Conservation (phyloP, 1,140 invertebrate species). For the Yoshiicerus persimilis region DNA sequence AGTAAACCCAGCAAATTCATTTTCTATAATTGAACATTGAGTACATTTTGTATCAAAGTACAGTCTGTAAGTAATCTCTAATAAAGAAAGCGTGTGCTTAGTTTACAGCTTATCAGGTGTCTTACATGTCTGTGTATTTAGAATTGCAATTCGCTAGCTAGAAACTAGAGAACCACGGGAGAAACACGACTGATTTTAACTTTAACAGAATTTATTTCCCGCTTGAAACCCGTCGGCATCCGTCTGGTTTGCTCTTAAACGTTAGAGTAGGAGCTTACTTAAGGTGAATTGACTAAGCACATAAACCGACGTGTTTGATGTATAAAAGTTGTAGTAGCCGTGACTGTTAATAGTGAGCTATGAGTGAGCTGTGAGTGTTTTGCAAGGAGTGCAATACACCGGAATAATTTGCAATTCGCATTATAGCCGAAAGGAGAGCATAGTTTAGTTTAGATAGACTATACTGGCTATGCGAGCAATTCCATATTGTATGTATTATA, state of each 20-base stretch:
- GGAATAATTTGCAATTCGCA: conserved; percentile 13
- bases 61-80: too few species aligned
- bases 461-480: not conserved
- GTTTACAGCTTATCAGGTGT: not conserved
- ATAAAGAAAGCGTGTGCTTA: too few species aligned
- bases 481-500: not conserved
- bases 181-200: not conserved
- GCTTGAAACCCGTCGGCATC: not conserved
- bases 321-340: not conserved
- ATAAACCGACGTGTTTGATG: not conserved
- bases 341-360: not conserved
- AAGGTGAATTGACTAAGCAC: not conserved
- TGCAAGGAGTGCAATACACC: not conserved
- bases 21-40: too few species aligned
- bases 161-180: not conserved
- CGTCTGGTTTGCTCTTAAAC: not conserved
- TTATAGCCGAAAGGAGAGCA: not conserved
- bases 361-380: not conserved
- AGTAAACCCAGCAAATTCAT: too few species aligned
- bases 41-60: too few species aligned
- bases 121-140: not conserved
- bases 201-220: not conserved
- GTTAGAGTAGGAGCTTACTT: not conserved
- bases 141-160: not conserved
- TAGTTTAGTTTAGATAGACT: too few species aligned